A percentile compares a stretch with the other conserved stretches of the same genome.
These are phyloP conservation scores for Gobio occitaniae DNA, from an alignment of 2,797 vertebrate genomes.

Conservation along the genomic window DNA sequence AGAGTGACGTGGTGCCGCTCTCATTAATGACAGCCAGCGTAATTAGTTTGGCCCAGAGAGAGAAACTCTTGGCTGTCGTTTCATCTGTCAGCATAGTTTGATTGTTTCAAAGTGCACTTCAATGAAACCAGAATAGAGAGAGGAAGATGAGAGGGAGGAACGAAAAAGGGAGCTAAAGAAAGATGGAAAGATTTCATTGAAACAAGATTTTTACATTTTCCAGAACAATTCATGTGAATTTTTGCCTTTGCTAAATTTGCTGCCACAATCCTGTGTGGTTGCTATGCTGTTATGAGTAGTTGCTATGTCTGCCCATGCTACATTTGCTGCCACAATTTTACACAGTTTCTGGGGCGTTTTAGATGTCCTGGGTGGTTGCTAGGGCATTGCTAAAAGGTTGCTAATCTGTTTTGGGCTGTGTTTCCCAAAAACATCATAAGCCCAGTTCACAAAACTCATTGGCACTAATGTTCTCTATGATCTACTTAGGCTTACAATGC, in stretches of 20 bases:
- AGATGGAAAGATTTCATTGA: background rate
- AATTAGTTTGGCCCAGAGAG: slow-evolving; percentile 24
- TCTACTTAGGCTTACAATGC: background rate
- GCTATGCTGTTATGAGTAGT: background rate
- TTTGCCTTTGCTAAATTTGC: background rate
- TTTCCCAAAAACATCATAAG: background rate
- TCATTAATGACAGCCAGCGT: slow-evolving; percentile 25
- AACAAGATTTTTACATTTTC: background rate
- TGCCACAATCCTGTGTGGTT: background rate
- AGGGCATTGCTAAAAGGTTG: background rate
- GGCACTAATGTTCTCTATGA: background rate
- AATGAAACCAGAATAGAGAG: background rate
- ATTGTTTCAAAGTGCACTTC: slow-evolving; percentile 10
- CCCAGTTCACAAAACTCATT: background rate
- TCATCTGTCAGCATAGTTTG: slow-evolving; percentile 18
- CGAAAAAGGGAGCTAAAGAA: background rate
- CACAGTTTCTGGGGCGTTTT: background rate
- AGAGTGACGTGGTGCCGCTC: background rate
- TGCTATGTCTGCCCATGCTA: background rate
- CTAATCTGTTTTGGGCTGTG: background rate
- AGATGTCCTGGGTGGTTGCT: background rate
- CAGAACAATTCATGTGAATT: too few relatives aligned
- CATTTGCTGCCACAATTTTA: background rate
- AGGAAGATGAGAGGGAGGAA: background rate
- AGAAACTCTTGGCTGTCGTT: slow-evolving; percentile 11